Conservation (phyloP, 2,113 vertebrate genomes). For the Cariama cristata region DNA sequence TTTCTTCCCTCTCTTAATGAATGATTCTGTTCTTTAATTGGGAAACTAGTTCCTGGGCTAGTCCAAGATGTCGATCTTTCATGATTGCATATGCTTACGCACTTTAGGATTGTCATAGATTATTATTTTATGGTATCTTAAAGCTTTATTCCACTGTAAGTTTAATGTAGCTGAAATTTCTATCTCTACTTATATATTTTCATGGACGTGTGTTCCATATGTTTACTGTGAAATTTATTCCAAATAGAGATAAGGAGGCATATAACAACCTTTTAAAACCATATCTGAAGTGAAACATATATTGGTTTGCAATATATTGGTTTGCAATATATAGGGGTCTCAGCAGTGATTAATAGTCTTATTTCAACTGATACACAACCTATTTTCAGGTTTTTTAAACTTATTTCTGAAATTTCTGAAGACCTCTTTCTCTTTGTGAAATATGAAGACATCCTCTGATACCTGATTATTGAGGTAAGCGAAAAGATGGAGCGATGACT, state of each 20-base stretch:
- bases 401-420: background rate
- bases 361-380: background rate
- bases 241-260: background rate
- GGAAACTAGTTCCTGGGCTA: background rate
- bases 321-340: background rate
- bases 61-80: background rate
- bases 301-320: background rate
- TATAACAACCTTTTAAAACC: background rate
- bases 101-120: background rate
- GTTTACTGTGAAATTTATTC: background rate
- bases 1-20: conserved; percentile 22
- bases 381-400: background rate
- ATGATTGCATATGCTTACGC: background rate
- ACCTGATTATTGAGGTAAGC: background rate
- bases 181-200: background rate
- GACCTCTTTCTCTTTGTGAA: background rate
- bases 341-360: background rate
- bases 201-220: background rate
- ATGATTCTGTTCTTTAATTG: conserved; percentile 4
- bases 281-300: background rate
- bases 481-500: background rate
- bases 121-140: background rate
- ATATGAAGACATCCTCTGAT: background rate
- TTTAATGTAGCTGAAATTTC: background rate
- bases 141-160: background rate